Evolutionary conservation across 2,888 invertebrate species (phyloP), one percentile per base, ranked within the genome.

Genomic region (Melanophora roralis): DNA sequence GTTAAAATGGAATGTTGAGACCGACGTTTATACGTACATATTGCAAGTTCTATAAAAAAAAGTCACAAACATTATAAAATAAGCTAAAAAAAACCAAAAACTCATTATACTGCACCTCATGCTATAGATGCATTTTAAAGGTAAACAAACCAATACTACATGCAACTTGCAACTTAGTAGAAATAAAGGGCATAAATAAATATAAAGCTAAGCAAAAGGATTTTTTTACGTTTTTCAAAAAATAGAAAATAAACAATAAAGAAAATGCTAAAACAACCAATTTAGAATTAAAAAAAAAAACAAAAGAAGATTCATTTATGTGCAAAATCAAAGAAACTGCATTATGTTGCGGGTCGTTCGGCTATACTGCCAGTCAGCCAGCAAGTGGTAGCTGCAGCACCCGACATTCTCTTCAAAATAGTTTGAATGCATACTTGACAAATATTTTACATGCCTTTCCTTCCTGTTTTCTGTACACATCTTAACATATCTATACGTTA

Each of bases 401-500:
- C 72, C 80, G 80, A 80, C 80, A 80, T 80, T 80, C 80, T 73
- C 68, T 53, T 59, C 62, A 12, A 80, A 80, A 80, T 80, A 72
- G 72, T 80, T 80, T 68, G 76, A 80, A 76, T 80, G 76, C 80
- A 80, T 80, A 80, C 57, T 73, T 80, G 68, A 73, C 34, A 36
- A 77, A 76, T 68, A 77, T 76, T 68, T 76, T 76, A 76, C 76
- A 76, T 80, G 80, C 76, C 80, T 80, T 79, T 69, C 65, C 74
- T 77, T 77, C 76, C 76, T 77, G 76, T 71, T 34, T 40, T 40
- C 62, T 62, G 27, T 51, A 53, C 14, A 36, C 14, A 38, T 12
- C 32, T 23, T 1, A 16, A 47, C 12, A 36, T 7, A 5, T 6
- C 47, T 12, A 36, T 11, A 27, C 11, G 11, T 62, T 27, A 5